A percentile compares a stretch with the other conserved stretches of the same genome.
phyloP scores from a whole-genome alignment of 2,888 invertebrate genomes.

The Ophraella communa region DNA sequence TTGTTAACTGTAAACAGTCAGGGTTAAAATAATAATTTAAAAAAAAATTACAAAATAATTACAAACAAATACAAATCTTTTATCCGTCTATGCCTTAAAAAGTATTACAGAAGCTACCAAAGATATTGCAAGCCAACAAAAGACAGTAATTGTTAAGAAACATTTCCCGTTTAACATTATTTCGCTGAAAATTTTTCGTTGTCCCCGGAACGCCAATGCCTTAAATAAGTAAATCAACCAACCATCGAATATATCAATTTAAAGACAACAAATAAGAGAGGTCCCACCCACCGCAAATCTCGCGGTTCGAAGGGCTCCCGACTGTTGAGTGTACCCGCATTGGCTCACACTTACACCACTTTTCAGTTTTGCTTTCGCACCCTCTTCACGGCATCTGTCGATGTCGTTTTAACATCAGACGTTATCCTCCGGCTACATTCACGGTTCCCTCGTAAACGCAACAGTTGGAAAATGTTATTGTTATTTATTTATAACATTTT shows the following conservation, averaged over 20 bases:
- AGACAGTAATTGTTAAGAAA: too few relatives aligned
- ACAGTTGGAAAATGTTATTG: not conserved
- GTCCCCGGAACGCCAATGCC: constrained; percentile 22
- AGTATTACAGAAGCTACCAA: too few relatives aligned
- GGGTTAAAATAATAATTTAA: too few relatives aligned
- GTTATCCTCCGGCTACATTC: constrained; percentile 9
- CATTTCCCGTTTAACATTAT: not conserved
- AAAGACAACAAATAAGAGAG: constrained; percentile 31
- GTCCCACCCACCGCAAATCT: constrained; percentile 44
- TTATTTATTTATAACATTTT: not conserved
- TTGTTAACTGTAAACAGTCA: too few relatives aligned
- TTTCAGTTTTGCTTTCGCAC: constrained; percentile 11
- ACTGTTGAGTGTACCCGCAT: constrained; percentile 30
- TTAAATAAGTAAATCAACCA: constrained; percentile 41
- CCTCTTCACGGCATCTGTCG: constrained; percentile 20
- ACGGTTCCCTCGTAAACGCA: not conserved
- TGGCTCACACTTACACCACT: constrained; percentile 28
- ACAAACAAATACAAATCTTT: too few relatives aligned
- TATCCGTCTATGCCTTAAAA: too few relatives aligned
- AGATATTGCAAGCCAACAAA: too few relatives aligned
- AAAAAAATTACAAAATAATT: too few relatives aligned
- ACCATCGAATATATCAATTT: constrained; percentile 49
- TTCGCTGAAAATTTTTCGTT: too few relatives aligned
- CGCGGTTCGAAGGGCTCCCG: constrained; percentile 22
- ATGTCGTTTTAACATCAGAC: constrained; percentile 4